Percentiles rank a stretch among this genome's conserved stretches.
Conservation (phyloP, 1,140 invertebrate species). For the Thalassaphorura encarpata region DNA sequence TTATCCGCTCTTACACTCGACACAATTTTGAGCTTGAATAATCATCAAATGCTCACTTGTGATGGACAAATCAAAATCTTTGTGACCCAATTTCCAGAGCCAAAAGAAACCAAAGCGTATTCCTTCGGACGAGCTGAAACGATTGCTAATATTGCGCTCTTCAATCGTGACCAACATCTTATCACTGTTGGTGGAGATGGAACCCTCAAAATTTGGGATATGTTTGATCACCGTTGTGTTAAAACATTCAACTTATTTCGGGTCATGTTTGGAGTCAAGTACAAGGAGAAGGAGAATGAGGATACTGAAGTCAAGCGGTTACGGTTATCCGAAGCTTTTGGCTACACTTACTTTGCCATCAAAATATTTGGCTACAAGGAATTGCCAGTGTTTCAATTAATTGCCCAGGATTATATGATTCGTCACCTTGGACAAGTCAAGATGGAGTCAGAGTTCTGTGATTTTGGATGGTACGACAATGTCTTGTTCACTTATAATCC, state of each 20-base stretch:
- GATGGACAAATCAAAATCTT: background rate
- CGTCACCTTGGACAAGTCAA: background rate
- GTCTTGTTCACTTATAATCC: background rate
- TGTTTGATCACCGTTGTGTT: background rate
- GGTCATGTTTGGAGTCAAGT: background rate
- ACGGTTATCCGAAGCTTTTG: background rate
- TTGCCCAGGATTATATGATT: background rate
- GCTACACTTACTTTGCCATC: background rate
- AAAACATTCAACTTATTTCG: background rate
- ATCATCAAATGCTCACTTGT: background rate
- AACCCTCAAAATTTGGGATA: background rate
- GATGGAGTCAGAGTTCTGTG: background rate
- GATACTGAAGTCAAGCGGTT: background rate
- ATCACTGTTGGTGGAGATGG: background rate
- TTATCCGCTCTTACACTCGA: background rate
- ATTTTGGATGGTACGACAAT: background rate
- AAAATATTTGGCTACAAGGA: background rate
- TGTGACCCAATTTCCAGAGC: background rate
- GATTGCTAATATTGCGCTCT: background rate
- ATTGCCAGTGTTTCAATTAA: background rate
- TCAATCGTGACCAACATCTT: background rate
- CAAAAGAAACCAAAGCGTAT: background rate
- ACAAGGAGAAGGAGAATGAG: background rate
- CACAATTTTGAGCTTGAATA: background rate
- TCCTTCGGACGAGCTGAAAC: background rate